Percentiles rank a stretch among this genome's conserved stretches.
These are phyloP conservation scores for Pollicipes pollicipes DNA, from an alignment of 1,140 invertebrate genomes.

Conservation along the genomic window DNA sequence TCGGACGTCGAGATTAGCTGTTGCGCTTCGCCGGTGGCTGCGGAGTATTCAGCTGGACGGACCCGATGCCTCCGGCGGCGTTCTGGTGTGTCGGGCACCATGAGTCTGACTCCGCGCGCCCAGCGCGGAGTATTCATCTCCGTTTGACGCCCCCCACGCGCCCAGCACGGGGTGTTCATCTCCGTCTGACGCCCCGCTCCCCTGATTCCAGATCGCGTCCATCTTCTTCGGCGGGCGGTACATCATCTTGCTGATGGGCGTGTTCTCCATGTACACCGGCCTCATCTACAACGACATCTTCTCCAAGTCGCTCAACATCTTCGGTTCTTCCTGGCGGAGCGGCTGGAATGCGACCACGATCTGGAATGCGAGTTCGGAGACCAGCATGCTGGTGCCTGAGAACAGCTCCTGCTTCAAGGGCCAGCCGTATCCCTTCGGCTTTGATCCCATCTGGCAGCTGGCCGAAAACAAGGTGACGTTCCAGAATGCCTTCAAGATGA, in stretches of 20 bases:
- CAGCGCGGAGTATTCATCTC: no score
- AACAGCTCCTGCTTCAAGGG: conserved; percentile 35
- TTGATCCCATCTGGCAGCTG: conserved; percentile 78
- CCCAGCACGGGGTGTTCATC: no score
- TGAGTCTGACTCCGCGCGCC: no score
- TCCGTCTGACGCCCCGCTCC: conserved; percentile 7
- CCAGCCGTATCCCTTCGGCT: conserved; percentile 62
- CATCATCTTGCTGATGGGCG: conserved; percentile 91
- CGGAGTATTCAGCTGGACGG: no score
- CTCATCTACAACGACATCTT: conserved; percentile 97
- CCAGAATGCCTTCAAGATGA: conserved; percentile 87
- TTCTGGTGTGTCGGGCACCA: no score
- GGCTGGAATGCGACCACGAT: conserved; percentile 30
- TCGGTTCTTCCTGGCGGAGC: conserved; percentile 69
- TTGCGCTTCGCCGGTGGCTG: not conserved
- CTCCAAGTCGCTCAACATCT: conserved; percentile 87
- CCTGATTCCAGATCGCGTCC: conserved; percentile 63
- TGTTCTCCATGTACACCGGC: conserved; percentile 93
- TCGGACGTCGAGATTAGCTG: not conserved
- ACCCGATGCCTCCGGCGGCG: no score
- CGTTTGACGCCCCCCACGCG: no score
- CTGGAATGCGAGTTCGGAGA: conserved; percentile 14
- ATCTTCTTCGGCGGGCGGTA: conserved; percentile 96
- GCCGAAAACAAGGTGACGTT: conserved; percentile 54
- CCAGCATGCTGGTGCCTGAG: conserved; percentile 47